Percentiles rank a stretch among this genome's conserved stretches.
Conservation (phyloP, 1,140 invertebrate species). For the Doryteuthis pealeii region DNA sequence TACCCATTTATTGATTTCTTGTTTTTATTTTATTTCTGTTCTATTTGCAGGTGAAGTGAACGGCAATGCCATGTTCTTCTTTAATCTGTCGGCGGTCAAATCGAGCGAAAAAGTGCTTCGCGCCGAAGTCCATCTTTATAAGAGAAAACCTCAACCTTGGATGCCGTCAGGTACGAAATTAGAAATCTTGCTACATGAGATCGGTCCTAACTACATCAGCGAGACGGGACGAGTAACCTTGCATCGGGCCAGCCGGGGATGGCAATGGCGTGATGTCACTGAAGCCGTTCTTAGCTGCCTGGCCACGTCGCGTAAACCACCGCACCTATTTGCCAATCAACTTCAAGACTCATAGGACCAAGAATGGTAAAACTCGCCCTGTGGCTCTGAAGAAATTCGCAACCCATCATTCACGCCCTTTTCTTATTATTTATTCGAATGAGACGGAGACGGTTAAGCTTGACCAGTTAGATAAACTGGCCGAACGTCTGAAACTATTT, state of each 20-base stretch:
- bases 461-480: constrained; percentile 40
- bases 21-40: constrained; percentile 19
- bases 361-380: constrained; percentile 30
- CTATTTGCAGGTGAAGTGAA: constrained; percentile 46
- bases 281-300: constrained; percentile 44
- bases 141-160: constrained; percentile 37
- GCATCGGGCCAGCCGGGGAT: constrained; percentile 35
- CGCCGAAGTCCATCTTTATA: constrained; percentile 58
- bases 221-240: constrained; percentile 41
- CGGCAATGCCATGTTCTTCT: constrained; percentile 52
- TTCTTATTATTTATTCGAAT: constrained; percentile 59
- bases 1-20: background rate
- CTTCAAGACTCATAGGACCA: constrained; percentile 35
- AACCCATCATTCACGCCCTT: constrained; percentile 52
- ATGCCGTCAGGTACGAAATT: constrained; percentile 28
- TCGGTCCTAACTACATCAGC: constrained; percentile 42
- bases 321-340: constrained; percentile 48
- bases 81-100: constrained; percentile 55
- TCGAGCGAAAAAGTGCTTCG: constrained; percentile 49
- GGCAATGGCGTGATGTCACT: constrained; percentile 55
- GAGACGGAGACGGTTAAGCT: constrained; percentile 50
- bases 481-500: constrained; percentile 28
- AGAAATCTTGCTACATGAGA: constrained; percentile 46
- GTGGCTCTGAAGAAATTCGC: constrained; percentile 42
- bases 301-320: constrained; percentile 24